Conservation (phyloP, 53 echinoderm and acorn worm species). For the Holothuria leucospilota region DNA sequence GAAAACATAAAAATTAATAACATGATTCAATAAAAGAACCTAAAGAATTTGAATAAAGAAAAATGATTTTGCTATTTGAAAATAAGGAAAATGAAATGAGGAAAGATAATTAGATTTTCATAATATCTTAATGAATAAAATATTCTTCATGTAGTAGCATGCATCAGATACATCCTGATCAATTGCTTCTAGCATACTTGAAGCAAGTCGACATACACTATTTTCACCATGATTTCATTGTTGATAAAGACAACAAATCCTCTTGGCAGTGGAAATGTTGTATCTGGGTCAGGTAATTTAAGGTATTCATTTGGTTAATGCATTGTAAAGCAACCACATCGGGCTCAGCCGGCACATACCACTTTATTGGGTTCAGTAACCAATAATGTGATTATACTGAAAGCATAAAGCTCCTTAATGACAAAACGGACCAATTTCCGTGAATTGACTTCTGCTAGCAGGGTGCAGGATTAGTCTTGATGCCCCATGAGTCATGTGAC, state of each 20-base stretch:
- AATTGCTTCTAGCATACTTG: background rate
- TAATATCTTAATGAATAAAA: no score
- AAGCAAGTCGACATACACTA: background rate
- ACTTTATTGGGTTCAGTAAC: slow-evolving; percentile 29
- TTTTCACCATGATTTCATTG: slow-evolving; percentile 32
- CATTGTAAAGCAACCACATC: slow-evolving; percentile 34
- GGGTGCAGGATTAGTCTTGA: background rate
- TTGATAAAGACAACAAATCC: slow-evolving; percentile 33
- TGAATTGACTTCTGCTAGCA: slow-evolving; percentile 22
- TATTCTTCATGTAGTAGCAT: no score
- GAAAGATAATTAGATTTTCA: no score
- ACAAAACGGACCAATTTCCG: slow-evolving; percentile 25
- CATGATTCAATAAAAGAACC: no score
- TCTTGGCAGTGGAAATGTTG: slow-evolving; percentile 19
- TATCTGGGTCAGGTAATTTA: slow-evolving; percentile 42
- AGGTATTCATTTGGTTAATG: slow-evolving; percentile 41
- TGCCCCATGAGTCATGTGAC: no score
- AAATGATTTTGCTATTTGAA: no score
- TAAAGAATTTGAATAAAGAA: no score
- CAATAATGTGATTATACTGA: slow-evolving; percentile 44
- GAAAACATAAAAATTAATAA: no score
- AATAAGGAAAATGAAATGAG: no score
- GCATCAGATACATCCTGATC: no score
- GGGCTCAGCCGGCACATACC: background rate
- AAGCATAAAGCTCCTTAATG: slow-evolving; percentile 13